These are phyloP conservation scores for Trachops cirrhosus DNA, from an alignment of 2,797 vertebrate genomes.

Conservation along the genomic window DNA sequence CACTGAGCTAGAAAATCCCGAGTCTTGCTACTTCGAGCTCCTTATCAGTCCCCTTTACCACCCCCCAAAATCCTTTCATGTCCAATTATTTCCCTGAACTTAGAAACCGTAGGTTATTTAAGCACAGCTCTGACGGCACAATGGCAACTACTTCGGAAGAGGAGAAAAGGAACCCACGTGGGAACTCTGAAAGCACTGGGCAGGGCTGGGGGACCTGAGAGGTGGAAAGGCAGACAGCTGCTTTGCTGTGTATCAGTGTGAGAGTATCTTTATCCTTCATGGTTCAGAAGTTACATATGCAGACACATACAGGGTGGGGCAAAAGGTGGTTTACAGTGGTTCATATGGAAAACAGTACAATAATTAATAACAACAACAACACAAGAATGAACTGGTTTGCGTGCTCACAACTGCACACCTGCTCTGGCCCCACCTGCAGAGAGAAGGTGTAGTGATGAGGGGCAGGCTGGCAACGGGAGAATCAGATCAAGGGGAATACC, in stretches of 20 bases:
- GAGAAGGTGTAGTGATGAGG: neutral
- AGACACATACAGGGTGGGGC: neutral
- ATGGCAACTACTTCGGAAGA: neutral
- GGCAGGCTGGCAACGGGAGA: neutral
- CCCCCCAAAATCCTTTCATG: neutral
- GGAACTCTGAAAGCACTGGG: neutral
- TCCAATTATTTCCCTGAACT: neutral
- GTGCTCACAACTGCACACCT: neutral
- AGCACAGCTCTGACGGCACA: neutral
- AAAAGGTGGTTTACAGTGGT: neutral
- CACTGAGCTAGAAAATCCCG: neutral
- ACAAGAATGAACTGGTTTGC: neutral
- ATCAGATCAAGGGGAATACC: neutral
- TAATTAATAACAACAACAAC: no score
- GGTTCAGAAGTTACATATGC: neutral
- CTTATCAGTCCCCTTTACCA: neutral
- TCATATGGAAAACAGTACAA: neutral
- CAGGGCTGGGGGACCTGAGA: neutral
- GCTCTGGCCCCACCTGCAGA: neutral
- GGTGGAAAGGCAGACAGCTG: neutral
- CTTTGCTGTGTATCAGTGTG: neutral
- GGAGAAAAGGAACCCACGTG: neutral
- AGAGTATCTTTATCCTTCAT: neutral
- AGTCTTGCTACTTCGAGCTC: conserved; percentile 2
- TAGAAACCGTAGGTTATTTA: neutral